Conservation (phyloP, 2,888 invertebrate genomes). For the Hypena proboscidalis region DNA sequence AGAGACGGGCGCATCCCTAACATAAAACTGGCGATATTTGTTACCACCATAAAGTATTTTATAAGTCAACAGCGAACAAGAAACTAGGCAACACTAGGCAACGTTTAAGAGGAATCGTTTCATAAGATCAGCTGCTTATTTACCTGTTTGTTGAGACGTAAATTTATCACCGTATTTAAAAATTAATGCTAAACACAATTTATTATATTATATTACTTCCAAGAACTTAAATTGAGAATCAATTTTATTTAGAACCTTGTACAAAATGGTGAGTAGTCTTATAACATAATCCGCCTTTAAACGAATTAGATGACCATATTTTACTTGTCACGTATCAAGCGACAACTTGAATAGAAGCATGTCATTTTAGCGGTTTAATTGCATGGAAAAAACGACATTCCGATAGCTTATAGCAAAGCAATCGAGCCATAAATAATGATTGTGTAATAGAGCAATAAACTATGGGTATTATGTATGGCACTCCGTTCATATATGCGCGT, state of each 20-base stretch:
- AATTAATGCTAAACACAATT: constrained; percentile 20
- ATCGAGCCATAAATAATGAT: constrained; percentile 58
- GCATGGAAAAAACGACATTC: constrained; percentile 59
- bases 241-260: constrained; percentile 27
- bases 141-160: constrained; percentile 46
- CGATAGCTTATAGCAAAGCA: constrained; percentile 51
- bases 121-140: constrained; percentile 54
- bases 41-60: constrained; percentile 65
- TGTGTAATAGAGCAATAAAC: constrained; percentile 72
- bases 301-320: constrained; percentile 46
- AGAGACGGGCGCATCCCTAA: constrained; percentile 53
- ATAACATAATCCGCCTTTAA: constrained; percentile 45
- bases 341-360: constrained; percentile 33
- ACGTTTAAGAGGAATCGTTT: constrained; percentile 48
- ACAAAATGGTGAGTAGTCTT: constrained; percentile 33
- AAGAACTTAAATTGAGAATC: constrained; percentile 30
- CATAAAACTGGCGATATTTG: constrained; percentile 66
- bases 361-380: constrained; percentile 50
- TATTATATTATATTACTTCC: constrained; percentile 25
- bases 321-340: constrained; percentile 42
- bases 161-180: constrained; percentile 42
- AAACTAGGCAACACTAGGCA: constrained; percentile 49
- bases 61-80: constrained; percentile 49
- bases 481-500: constrained; percentile 30
- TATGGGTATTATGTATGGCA: constrained; percentile 51